These are phyloP conservation scores for Chrysoperla carnea DNA, from an alignment of 1,140 invertebrate species.

Conservation along the genomic window DNA sequence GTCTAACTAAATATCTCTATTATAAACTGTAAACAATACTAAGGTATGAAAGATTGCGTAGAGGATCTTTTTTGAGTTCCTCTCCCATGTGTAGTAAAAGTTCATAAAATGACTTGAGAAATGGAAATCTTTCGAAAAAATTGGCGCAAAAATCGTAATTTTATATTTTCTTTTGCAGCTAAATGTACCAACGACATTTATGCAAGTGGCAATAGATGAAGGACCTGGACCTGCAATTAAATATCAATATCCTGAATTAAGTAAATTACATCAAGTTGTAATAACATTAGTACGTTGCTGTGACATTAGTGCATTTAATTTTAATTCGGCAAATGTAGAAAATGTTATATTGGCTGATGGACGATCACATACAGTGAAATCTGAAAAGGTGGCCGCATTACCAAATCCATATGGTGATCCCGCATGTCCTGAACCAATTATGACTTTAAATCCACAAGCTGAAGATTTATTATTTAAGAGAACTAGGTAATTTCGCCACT, in stretches of 20 bases:
- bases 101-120: no score
- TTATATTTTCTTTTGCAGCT: conserved; percentile 29
- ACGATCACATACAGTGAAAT: neutral
- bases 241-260: conserved; percentile 89
- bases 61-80: no score
- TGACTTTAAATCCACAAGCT: conserved; percentile 55
- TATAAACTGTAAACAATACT: no score
- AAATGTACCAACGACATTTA: conserved; percentile 79
- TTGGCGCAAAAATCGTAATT: no score
- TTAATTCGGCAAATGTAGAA: neutral
- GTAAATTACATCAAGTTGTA: conserved; percentile 87
- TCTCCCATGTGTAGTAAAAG: no score
- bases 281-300: conserved; percentile 83
- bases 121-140: no score
- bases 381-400: conserved; percentile 28
- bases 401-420: conserved; percentile 73
- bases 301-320: conserved; percentile 49
- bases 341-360: neutral
- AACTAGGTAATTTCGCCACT: conserved; percentile 36
- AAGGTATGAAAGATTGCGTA: no score
- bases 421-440: conserved; percentile 44
- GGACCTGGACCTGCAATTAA: conserved; percentile 84
- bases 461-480: conserved; percentile 68
- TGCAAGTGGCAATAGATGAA: conserved; percentile 84
- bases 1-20: no score